These are phyloP conservation scores for Shargacucullia verbasci DNA, from an alignment of 2,888 invertebrate genomes.

Conservation along the genomic window DNA sequence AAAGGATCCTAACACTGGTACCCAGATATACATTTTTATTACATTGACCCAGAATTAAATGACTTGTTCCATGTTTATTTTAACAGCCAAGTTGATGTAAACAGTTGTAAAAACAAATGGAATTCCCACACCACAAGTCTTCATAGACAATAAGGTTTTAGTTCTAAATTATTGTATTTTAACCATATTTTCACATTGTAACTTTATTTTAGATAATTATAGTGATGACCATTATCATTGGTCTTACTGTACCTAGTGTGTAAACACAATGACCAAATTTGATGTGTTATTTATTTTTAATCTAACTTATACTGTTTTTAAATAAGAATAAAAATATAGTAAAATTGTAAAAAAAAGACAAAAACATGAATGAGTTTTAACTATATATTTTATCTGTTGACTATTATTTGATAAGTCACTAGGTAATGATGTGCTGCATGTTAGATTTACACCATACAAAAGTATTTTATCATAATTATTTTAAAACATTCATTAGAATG, in stretches of 20 bases:
- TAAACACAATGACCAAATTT: conserved; percentile 37
- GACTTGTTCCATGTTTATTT: too few species aligned
- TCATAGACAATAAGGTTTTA: conserved; percentile 6
- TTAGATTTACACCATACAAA: neutral
- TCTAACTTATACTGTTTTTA: conserved; percentile 12
- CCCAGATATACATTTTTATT: neutral
- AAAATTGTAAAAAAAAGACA: neutral
- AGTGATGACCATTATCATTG: conserved; percentile 5
- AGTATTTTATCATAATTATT: neutral
- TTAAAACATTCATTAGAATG: conserved; percentile 1
- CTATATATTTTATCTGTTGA: too few species aligned
- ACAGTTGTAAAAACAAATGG: too few species aligned
- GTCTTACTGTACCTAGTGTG: conserved; percentile 21
- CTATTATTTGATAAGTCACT: neutral
- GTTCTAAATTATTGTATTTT: conserved; percentile 17
- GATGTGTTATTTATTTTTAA: conserved; percentile 30
- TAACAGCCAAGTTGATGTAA: too few species aligned
- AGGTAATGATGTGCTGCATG: neutral
- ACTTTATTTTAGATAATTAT: conserved; percentile 9
- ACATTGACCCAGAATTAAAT: too few species aligned
- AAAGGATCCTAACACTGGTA: too few species aligned
- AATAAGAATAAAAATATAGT: conserved; percentile 16
- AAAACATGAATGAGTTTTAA: neutral
- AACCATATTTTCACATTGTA: conserved; percentile 7
- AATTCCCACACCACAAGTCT: conserved; percentile 12